Evolutionary conservation across 35 echinoderm and acorn worm species (phyloP).

Genomic region (Acanthaster planci): DNA sequence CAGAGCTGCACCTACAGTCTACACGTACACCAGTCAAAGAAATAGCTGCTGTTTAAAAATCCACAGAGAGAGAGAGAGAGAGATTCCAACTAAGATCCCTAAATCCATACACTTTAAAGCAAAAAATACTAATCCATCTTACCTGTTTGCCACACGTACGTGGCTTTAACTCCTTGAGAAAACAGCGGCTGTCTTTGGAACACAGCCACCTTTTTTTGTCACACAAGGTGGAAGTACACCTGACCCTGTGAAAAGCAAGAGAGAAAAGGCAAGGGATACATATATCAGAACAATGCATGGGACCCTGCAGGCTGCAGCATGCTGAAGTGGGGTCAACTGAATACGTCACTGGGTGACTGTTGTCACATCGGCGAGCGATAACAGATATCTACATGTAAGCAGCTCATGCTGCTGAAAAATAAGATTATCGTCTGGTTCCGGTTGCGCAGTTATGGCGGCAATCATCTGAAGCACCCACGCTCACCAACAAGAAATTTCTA

Average conservation of each 20-base stretch:
- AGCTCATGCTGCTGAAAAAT: no score
- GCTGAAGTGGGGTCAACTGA: neutral
- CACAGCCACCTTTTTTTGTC: neutral
- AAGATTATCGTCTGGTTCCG: no score
- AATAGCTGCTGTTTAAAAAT: slow-evolving; percentile 2
- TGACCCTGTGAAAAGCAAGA: neutral
- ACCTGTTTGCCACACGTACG: neutral
- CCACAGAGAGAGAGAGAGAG: neutral
- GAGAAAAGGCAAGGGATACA: neutral
- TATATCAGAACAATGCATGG: neutral
- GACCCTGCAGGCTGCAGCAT: neutral
- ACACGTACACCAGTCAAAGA: slow-evolving; percentile 18
- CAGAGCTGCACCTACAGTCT: neutral
- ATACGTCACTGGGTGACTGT: no score
- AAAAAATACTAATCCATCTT: neutral
- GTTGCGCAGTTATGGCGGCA: no score
- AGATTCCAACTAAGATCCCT: neutral
- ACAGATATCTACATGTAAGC: no score
- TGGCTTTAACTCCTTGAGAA: neutral
- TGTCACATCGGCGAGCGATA: no score
- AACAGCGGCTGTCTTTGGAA: neutral
- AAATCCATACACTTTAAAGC: neutral
- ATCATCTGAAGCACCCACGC: no score
- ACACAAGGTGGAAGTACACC: neutral
- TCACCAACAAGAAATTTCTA: no score